Evolutionary conservation across 2,113 vertebrate genomes (phyloP).

Genomic region (Mionectes macconnelli): DNA sequence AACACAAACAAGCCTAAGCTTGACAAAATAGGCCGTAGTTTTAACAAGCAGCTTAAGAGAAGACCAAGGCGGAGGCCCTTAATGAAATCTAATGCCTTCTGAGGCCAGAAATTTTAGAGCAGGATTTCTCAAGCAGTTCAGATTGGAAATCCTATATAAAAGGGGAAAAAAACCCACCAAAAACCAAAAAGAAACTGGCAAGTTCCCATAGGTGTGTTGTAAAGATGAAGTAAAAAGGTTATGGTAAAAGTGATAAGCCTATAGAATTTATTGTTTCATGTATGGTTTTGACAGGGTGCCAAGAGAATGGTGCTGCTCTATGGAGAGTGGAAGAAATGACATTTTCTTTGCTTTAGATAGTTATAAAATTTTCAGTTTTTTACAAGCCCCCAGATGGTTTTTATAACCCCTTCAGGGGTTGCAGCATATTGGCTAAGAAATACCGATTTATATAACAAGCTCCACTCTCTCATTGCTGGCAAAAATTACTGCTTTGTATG

Average conservation of each 20-base stretch:
- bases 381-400: conserved; percentile 60
- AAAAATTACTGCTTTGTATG: conserved; percentile 47
- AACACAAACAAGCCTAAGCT: conserved; percentile 57
- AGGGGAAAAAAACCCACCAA: neutral
- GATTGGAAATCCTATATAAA: neutral
- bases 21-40: conserved; percentile 41
- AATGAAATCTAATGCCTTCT: neutral
- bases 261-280: conserved; percentile 41
- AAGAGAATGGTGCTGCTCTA: neutral
- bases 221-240: neutral
- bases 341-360: conserved; percentile 54
- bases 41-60: conserved; percentile 26
- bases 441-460: conserved; percentile 46
- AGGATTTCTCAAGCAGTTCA: neutral
- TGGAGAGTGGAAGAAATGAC: conserved; percentile 12
- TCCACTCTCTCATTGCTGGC: conserved; percentile 1
- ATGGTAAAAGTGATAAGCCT: conserved; percentile 36
- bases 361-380: conserved; percentile 54
- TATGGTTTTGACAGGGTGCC: conserved; percentile 28
- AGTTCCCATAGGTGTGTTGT: neutral
- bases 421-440: conserved; percentile 51
- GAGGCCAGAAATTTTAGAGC: neutral
- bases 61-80: neutral
- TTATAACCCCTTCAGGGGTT: conserved; percentile 50
- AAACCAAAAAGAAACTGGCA: neutral